A percentile compares a stretch with the other conserved stretches of the same genome.
phyloP scores from a whole-genome alignment of 2,113 vertebrate genomes.

The Tretioscincus oriximinensis region DNA sequence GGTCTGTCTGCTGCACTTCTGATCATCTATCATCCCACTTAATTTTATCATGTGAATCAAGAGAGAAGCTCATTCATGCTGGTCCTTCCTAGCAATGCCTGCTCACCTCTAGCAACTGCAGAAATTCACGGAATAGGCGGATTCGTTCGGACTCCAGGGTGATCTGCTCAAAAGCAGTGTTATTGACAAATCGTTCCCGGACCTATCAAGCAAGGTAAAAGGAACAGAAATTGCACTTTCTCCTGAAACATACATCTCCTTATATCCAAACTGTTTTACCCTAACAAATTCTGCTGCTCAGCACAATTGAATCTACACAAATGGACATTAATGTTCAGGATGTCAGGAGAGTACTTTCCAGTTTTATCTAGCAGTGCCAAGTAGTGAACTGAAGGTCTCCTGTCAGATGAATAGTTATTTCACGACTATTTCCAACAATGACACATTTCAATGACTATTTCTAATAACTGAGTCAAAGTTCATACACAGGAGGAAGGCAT shows the following conservation, averaged over 20 bases:
- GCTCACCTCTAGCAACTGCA: conserved; percentile 72
- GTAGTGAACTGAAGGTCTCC: neutral
- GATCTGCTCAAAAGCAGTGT: conserved; percentile 76
- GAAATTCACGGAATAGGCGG: conserved; percentile 74
- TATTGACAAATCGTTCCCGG: conserved; percentile 73
- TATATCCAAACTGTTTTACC: neutral
- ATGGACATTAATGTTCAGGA: neutral
- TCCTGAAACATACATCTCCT: neutral
- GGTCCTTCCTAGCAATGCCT: neutral
- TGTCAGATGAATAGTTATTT: neutral
- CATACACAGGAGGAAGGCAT: neutral
- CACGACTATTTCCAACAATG: neutral
- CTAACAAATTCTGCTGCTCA: neutral
- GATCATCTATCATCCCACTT: neutral
- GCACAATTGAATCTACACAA: neutral
- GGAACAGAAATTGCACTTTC: neutral
- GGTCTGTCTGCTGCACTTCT: neutral
- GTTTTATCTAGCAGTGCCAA: neutral
- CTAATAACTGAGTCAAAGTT: no score
- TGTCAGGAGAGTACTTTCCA: neutral
- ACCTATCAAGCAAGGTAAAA: conserved; percentile 60
- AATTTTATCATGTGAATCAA: no score
- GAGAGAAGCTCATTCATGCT: neutral
- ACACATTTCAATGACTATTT: no score
- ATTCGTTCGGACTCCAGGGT: conserved; percentile 76